Conservation (phyloP, 2,113 vertebrate species). For the Callopanchax toddi region DNA sequence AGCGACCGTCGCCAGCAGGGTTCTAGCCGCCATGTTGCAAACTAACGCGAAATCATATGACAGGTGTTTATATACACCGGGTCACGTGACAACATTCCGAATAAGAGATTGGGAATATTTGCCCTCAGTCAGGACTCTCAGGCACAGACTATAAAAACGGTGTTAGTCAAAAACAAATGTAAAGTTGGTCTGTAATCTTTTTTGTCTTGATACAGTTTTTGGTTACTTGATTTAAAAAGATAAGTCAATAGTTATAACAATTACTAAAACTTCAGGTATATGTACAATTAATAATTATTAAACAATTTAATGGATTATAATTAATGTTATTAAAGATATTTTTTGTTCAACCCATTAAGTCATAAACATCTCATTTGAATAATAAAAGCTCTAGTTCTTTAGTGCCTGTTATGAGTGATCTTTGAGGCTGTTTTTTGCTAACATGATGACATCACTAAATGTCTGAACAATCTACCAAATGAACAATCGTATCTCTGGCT, state of each 20-base stretch:
- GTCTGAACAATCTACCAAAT: neutral
- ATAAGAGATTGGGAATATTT: neutral
- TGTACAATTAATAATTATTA: no score
- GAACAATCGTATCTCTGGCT: neutral
- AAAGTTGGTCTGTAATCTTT: neutral
- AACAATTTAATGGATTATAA: no score
- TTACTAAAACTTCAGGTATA: no score
- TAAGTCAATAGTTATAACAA: no score
- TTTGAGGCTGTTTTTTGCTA: neutral
- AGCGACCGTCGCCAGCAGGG: accelerated
- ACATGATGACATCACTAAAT: neutral
- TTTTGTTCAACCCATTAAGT: no score
- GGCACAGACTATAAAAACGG: no score
- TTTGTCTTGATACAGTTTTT: no score
- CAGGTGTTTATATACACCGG: constrained; percentile 4
- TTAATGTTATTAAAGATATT: no score
- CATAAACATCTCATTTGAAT: no score
- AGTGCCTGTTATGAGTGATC: neutral
- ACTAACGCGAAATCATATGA: constrained; percentile 50
- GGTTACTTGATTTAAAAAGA: no score
- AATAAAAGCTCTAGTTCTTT: no score
- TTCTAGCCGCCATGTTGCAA: constrained; percentile 46
- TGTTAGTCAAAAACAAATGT: no score
- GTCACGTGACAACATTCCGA: constrained; percentile 47
- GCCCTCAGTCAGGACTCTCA: constrained; percentile 29